phyloP scores from a whole-genome alignment of 2,888 invertebrate species.

The Lysandra bellargus region DNA sequence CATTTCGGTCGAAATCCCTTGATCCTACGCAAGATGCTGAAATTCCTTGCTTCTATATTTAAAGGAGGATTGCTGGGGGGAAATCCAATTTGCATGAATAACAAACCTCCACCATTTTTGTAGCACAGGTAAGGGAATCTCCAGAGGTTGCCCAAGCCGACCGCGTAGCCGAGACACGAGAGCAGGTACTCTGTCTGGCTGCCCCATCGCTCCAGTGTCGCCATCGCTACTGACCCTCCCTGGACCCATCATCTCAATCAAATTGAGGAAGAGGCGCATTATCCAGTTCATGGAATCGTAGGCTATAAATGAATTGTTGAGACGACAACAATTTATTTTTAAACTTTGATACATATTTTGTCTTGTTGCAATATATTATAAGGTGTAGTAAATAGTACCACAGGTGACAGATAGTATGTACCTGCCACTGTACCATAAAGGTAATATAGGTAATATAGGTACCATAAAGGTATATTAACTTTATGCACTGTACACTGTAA shows the following conservation, averaged over 20 bases:
- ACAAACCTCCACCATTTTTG: slow-evolving; percentile 90
- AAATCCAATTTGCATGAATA: slow-evolving; percentile 8
- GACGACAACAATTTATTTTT: slow-evolving; percentile 1
- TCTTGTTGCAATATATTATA: background rate
- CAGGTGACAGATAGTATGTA: no score
- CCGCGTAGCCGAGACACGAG: slow-evolving; percentile 90
- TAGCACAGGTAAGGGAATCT: slow-evolving; percentile 93
- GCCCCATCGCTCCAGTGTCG: slow-evolving; percentile 84
- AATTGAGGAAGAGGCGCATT: slow-evolving; percentile 53
- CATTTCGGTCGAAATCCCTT: background rate
- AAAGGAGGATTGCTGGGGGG: background rate
- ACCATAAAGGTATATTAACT: background rate
- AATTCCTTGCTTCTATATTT: background rate
- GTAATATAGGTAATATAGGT: background rate
- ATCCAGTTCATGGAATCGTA: slow-evolving; percentile 7
- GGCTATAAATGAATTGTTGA: background rate
- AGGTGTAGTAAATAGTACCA: background rate
- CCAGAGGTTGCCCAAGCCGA: slow-evolving; percentile 93
- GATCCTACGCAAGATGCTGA: background rate
- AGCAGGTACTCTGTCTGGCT: slow-evolving; percentile 89
- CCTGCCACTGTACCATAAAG: background rate
- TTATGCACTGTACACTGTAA: background rate
- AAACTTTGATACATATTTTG: background rate
- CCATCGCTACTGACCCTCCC: slow-evolving; percentile 51
- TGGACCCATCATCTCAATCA: slow-evolving; percentile 45